Percentiles rank a stretch among this genome's conserved stretches.
phyloP scores from a whole-genome alignment of 2,888 invertebrate species.

The Hipparchia semele region DNA sequence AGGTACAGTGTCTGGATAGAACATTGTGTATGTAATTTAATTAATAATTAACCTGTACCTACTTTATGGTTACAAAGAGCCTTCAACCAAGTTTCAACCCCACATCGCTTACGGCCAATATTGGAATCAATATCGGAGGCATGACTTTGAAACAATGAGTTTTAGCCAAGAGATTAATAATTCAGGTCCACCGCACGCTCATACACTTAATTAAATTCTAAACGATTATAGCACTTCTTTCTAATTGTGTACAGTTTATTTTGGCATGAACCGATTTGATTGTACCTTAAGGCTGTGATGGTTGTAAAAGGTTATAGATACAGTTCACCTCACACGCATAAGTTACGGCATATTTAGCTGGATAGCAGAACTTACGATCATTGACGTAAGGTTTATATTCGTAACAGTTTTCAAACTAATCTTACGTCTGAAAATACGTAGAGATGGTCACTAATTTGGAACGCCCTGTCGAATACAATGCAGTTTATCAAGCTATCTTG shows the following conservation, averaged over 20 bases:
- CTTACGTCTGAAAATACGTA: neutral
- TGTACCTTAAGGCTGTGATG: constrained; percentile 10
- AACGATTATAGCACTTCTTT: neutral
- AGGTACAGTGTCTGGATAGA: neutral
- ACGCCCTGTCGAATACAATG: constrained; percentile 25
- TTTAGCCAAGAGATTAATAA: constrained; percentile 24
- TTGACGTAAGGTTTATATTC: constrained; percentile 10
- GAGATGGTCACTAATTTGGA: constrained; percentile 25
- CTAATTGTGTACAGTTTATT: neutral
- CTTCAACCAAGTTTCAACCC: constrained; percentile 39
- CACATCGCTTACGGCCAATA: constrained; percentile 30
- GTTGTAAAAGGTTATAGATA: constrained; percentile 22
- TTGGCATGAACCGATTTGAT: constrained; percentile 3
- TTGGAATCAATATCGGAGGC: constrained; percentile 32
- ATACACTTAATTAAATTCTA: constrained; percentile 9
- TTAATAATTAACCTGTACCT: constrained; percentile 26
- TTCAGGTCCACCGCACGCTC: constrained; percentile 21
- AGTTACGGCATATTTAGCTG: neutral
- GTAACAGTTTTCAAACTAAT: neutral
- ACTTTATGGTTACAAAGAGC: constrained; percentile 32
- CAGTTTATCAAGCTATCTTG: constrained; percentile 18
- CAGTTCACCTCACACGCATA: constrained; percentile 8
- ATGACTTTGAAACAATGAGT: constrained; percentile 32
- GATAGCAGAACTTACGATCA: constrained; percentile 1
- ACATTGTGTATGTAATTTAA: constrained; percentile 24